Evolutionary conservation across 1,140 invertebrate genomes (phyloP), one percentile per base, ranked within the genome.

Genomic region (Samia ricini): DNA sequence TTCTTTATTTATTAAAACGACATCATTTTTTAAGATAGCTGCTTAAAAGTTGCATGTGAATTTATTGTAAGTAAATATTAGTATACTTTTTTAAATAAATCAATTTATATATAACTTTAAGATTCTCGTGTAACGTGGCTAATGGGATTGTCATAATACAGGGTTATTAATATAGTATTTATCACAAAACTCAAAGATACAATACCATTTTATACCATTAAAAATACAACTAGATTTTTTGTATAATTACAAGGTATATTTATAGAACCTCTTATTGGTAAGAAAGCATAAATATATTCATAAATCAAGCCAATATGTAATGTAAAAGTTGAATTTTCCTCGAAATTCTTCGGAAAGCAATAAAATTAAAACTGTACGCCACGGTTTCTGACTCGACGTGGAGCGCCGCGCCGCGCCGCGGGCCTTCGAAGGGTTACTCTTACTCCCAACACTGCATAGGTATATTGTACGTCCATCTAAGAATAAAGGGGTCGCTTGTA

Each of bases 401-500:
- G 33, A 42, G 8, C 26, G 8, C 26, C 26, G 26, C 56, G 60
- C 29, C 67, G 42, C 64, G 79, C 85, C 83, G 65, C 79, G 64
- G 83, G 83, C 85, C 69, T 74, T 73, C 64, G 81, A 83, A 86
- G 83, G 83, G 83, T 83, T 72, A 66, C 33, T 42, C 12, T 42
- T 15, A 12, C 33, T 42, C 33, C n/a, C n/a, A 12, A 42, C 33
- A 42, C 33, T 42, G 33, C 10, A 42, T 42, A 15, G 33, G 60
- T 59, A 49, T 77, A 78, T 79, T 80, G 76, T 77, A 61, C 78
- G 81, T 84, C 81, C 83, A 81, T 79, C 81, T 79, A 74, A 78
- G 71, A 77, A 76, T 70, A 67, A 83, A 78, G 82, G 84, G 84
- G 69, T 67, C 60, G 68, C 63, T 72, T 68, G 70, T 72, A 71